Conservation (phyloP, 2,888 invertebrate species). For the Drosophila trichaetosa region DNA sequence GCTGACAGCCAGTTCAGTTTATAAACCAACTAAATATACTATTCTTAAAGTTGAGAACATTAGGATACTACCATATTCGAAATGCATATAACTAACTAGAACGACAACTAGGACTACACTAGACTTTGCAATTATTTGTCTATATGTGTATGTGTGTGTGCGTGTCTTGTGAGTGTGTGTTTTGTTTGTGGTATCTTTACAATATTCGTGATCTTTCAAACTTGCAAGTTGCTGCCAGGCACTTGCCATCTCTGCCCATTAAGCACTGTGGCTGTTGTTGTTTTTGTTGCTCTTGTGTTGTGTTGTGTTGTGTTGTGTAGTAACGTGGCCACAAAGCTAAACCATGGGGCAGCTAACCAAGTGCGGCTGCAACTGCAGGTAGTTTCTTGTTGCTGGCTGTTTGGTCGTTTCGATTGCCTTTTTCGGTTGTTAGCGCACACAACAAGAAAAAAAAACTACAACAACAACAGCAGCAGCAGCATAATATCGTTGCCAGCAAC, state of each 20-base stretch:
- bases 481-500: slow-evolving; percentile 34
- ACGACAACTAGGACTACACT: neutral
- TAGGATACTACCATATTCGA: neutral
- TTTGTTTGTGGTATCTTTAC: slow-evolving; percentile 14
- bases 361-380: slow-evolving; percentile 16
- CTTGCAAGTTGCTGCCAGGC: slow-evolving; percentile 26
- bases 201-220: slow-evolving; percentile 27
- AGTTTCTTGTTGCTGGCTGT: slow-evolving; percentile 1
- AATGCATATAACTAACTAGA: neutral
- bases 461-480: slow-evolving; percentile 27
- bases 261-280: neutral
- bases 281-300: neutral
- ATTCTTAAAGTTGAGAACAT: neutral
- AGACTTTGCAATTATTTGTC: slow-evolving; percentile 14
- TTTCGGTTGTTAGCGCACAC: slow-evolving; percentile 51
- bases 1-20: neutral
- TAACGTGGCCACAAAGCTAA: slow-evolving; percentile 27
- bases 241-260: slow-evolving; percentile 25
- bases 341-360: slow-evolving; percentile 26
- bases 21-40: neutral
- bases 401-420: slow-evolving; percentile 48
- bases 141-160: neutral
- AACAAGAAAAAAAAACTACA: slow-evolving; percentile 15
- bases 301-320: neutral
- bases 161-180: neutral